Conservation (phyloP, 2,888 invertebrate species). For the Vanessa cardui region DNA sequence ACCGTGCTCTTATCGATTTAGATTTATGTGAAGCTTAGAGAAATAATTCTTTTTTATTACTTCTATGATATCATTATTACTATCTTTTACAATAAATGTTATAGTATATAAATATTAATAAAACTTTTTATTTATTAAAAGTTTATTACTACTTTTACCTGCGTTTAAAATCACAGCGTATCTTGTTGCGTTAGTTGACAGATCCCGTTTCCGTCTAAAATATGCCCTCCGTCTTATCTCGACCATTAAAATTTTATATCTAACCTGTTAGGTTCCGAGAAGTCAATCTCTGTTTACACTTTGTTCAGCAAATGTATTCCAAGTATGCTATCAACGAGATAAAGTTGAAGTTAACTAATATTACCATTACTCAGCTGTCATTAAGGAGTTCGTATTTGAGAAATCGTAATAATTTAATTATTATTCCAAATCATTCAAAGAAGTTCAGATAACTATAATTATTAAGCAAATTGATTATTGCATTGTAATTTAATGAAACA, state of each 20-base stretch:
- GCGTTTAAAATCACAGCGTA: neutral
- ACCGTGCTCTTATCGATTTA: conserved; percentile 41
- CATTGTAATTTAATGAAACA: no score
- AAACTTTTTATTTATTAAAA: no score
- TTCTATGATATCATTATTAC: neutral
- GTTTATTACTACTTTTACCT: neutral
- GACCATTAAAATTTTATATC: conserved; percentile 34
- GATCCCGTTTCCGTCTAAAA: conserved; percentile 55
- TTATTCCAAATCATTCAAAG: no score
- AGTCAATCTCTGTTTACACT: conserved; percentile 40
- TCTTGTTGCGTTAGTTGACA: conserved; percentile 22
- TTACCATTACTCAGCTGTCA: conserved; percentile 16
- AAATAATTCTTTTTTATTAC: conserved; percentile 16
- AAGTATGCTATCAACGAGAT: conserved; percentile 45
- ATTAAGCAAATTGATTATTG: no score
- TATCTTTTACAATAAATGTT: neutral
- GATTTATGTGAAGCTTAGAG: conserved; percentile 36
- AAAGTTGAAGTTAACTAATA: conserved; percentile 18
- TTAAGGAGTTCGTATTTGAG: conserved; percentile 11
- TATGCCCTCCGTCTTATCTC: conserved; percentile 53
- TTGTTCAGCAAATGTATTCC: conserved; percentile 55
- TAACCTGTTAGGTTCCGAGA: conserved; percentile 36
- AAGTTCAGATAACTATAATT: no score
- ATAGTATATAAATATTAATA: neutral
- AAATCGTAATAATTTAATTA: no score